Percentiles rank a stretch among this genome's conserved stretches.
Evolutionary conservation across 1,140 invertebrate genomes (phyloP).

Genomic region (Ditylenchus dipsaci): DNA sequence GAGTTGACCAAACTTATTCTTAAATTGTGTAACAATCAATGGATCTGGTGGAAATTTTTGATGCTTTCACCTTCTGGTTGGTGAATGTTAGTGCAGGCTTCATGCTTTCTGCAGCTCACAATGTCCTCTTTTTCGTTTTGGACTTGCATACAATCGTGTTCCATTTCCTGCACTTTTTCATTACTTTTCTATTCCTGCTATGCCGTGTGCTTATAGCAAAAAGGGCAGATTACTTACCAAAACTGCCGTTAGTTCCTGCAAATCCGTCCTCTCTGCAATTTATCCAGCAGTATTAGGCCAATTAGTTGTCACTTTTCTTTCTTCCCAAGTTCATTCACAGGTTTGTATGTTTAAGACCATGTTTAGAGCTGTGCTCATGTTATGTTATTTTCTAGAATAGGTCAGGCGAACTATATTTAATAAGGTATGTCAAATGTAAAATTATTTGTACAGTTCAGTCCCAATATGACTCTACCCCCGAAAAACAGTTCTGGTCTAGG

Average conservation of each 20-base stretch:
- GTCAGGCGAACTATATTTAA: constrained; percentile 39
- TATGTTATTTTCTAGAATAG: constrained; percentile 18
- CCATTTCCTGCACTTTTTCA: constrained; percentile 43
- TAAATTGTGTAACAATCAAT: not conserved
- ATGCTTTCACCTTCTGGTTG: constrained; percentile 3
- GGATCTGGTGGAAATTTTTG: not conserved
- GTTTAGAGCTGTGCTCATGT: too few species aligned
- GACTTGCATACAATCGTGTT: constrained; percentile 38
- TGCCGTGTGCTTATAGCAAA: constrained; percentile 7
- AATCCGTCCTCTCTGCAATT: not conserved
- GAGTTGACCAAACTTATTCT: too few species aligned
- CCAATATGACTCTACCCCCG: not conserved
- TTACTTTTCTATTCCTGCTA: constrained; percentile 33
- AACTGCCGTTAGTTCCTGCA: not conserved
- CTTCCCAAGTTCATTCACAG: constrained; percentile 34
- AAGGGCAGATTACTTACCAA: not conserved
- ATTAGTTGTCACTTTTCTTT: constrained; percentile 22
- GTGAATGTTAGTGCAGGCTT: constrained; percentile 34
- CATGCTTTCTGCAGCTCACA: constrained; percentile 44
- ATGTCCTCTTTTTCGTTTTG: constrained; percentile 42
- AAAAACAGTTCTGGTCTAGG: too few species aligned
- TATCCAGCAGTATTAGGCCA: constrained; percentile 27
- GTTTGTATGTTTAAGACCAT: not conserved
- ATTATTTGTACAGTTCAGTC: not conserved
- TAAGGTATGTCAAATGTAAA: constrained; percentile 24